Base-by-base conservation (phyloP, 2,113 vertebrate genomes). In the Cranoglanis bouderius region DNA sequence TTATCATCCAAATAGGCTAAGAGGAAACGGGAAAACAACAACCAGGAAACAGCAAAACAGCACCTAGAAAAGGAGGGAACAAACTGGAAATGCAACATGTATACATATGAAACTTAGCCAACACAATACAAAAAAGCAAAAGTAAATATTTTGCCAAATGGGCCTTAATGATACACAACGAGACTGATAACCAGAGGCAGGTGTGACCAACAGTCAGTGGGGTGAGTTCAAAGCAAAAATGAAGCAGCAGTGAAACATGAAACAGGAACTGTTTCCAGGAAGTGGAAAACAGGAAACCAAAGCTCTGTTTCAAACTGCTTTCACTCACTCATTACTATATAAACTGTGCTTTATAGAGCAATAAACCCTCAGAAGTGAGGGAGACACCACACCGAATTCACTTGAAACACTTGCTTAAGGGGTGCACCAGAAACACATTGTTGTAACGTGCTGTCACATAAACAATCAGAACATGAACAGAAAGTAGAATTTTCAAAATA, bases 91-190 rank as follows among this genome's bases (percentile, higher is more conserved):
- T 8, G 53, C 49, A 55, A 10, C 6, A 35, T 55, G 24, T 59
- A 38, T 82, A 38, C 32, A 82, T 26, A 9, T 57, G 53, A 38
- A 57, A 82, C 1, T 38, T 24, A 53, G 8, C 19, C 51, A 49
- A 49, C 0, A 57, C 16, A 57, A 82, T 32, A 40, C 21, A 40
- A 38, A 19, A 43, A 61, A 57, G 32, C 6, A 26, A 29, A 21
- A 38, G 51, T 82, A 55, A 82, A 82, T 82, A 82, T 82, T 82
- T 82, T 35, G n/a, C 16, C n/a, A 57, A 55, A 35, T 29, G n/a
- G n/a, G 55, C 21, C 18, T 57, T 26, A 83, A 61, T 83, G 57
- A 43, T 35, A 35, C 80, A 38, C 80, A 55, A 16, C 2, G 18
- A 40, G 35, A 43, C 21, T 7, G 21, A 38, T 82, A 82, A 82